Evolutionary conservation across 2,113 vertebrate genomes (phyloP).

Genomic region (Microtus montanus): DNA sequence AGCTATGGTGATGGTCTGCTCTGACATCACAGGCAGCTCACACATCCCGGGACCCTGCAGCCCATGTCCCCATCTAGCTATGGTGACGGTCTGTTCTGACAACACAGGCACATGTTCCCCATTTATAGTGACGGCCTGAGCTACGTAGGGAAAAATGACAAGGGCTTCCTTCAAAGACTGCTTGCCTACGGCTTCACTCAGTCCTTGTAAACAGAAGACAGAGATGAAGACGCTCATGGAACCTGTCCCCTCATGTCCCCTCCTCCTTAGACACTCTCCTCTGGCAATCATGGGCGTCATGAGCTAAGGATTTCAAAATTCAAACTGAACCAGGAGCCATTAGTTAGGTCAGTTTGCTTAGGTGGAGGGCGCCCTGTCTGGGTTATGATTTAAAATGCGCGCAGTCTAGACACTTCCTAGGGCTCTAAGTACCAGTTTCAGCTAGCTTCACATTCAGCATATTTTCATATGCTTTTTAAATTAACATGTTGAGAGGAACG

Average conservation of each 20-base stretch:
- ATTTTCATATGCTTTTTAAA: constrained; percentile 39
- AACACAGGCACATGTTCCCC: too few relatives aligned
- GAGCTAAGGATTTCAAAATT: constrained; percentile 30
- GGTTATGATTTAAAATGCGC: background rate
- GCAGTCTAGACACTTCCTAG: background rate
- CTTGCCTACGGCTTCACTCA: background rate
- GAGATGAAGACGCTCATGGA: background rate
- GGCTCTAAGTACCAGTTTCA: background rate
- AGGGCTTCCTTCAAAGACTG: background rate
- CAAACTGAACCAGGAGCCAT: background rate
- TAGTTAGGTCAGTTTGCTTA: background rate
- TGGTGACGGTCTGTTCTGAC: background rate
- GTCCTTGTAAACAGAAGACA: constrained; percentile 13
- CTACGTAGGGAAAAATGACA: background rate
- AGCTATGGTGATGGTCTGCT: background rate
- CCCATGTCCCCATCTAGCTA: background rate
- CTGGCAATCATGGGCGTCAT: background rate
- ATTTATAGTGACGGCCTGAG: background rate
- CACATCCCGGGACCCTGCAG: background rate
- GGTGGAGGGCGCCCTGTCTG: background rate
- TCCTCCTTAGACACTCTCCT: background rate
- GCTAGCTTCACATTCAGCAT: background rate
- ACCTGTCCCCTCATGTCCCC: background rate
- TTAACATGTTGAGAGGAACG: constrained; percentile 32
- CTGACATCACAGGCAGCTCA: too few relatives aligned